Evolutionary conservation across 2,888 invertebrate genomes (phyloP), one percentile per base, ranked within the genome.

Genomic region (Microplitis manilae): DNA sequence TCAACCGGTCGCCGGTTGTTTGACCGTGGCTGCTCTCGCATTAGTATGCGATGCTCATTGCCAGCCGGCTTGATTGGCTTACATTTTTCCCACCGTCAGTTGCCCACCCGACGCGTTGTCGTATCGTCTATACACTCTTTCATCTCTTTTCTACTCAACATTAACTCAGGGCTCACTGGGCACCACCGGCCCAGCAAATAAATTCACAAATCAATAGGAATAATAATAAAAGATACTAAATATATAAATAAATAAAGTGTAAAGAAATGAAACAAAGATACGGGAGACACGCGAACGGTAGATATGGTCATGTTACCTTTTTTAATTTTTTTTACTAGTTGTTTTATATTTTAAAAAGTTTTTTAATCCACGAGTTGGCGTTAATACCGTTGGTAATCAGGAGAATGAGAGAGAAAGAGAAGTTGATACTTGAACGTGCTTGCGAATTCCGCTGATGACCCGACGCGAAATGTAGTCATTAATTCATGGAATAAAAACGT

Each of bases 31-130:
- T 50, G 50, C 8, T 8, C 71, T 79, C 72, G 76, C 81, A 81
- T 81, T 81, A 80, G 78, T 81, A 80, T 81, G 78, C 81, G 78
- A 79, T 81, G 77, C 81, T 81, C 81, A 81, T 81, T 81, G 79
- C 78, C 71, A 72, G 77, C 75, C 77, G 69, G 67, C 77, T 81
- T 81, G 79, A 81, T 81, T 81, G 81, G 79, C 81, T 81, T 79
- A 81, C 79, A 79, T 77, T 79, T 81, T 78, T 79, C 71, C 61
- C 78, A 72, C 73, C 68, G 39, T 76, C 68, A 64, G 20, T 41
- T 40, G 41, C 73, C 64, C 68, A 59, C 68, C 13, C 8, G 17
- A 50, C 40, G 30, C 60, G 60, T 60, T 60, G 30, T 30, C 30
- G 30, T 30, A 30, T 30, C 30, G 30, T 30, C 30, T 30, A 30